Evolutionary conservation across 2,113 vertebrate genomes (phyloP).

Genomic region (Thymallus thymallus): DNA sequence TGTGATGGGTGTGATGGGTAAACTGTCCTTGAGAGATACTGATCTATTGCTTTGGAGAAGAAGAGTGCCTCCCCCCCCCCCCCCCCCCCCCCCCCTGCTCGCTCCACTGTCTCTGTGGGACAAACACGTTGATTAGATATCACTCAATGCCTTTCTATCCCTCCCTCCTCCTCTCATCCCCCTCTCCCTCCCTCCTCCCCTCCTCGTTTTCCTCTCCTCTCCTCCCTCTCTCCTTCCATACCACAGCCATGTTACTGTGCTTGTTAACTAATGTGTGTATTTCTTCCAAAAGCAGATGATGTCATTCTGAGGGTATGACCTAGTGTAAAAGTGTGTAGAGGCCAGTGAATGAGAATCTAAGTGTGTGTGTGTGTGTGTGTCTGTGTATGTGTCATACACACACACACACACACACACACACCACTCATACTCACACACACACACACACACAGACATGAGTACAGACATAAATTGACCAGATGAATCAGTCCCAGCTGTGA

Average conservation of each 20-base stretch:
- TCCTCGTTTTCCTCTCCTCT: no score
- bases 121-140: slow-evolving; percentile 54
- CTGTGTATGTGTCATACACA: slow-evolving; percentile 3
- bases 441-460: slow-evolving; percentile 3
- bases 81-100: not conserved
- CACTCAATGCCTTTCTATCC: slow-evolving; percentile 40
- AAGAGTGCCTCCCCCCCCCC: no score
- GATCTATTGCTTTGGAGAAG: slow-evolving; percentile 53
- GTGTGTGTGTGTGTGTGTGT: not conserved
- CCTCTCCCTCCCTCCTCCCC: slow-evolving; percentile 11
- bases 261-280: slow-evolving; percentile 16
- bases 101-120: slow-evolving; percentile 21
- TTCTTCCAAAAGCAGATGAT: slow-evolving; percentile 28
- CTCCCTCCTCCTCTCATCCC: slow-evolving; percentile 4
- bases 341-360: not conserved
- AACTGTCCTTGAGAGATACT: slow-evolving; percentile 64
- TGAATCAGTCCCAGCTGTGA: not conserved
- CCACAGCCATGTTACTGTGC: not conserved
- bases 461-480: not conserved
- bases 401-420: slow-evolving; percentile 1
- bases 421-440: slow-evolving; percentile 25
- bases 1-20: slow-evolving; percentile 41
- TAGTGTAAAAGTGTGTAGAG: slow-evolving; percentile 4
- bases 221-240: slow-evolving; percentile 7
- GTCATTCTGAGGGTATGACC: slow-evolving; percentile 9